Percentiles rank a stretch among this genome's conserved stretches.
These are phyloP conservation scores for Epiblema foenella DNA, from an alignment of 2,888 invertebrate species.

Conservation along the genomic window DNA sequence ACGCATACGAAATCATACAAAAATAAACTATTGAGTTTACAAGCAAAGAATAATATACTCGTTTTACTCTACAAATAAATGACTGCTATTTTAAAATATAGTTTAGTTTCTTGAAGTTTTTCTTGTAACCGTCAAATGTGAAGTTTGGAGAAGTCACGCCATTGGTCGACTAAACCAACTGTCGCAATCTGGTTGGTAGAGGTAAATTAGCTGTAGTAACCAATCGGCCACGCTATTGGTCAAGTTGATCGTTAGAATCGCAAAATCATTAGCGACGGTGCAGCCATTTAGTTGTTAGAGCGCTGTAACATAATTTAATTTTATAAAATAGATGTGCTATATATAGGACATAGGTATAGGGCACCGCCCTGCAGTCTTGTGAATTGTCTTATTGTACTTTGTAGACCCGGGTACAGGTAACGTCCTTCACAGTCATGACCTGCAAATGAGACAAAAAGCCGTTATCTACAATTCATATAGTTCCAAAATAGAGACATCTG, in stretches of 20 bases:
- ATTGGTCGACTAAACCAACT: neutral
- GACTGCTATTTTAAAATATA: neutral
- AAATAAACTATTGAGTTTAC: constrained; percentile 59
- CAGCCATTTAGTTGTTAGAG: constrained; percentile 19
- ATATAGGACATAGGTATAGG: constrained; percentile 56
- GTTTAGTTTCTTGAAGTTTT: too few species aligned
- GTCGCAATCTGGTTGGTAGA: constrained; percentile 1
- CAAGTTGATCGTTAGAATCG: neutral
- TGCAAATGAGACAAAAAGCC: constrained; percentile 66
- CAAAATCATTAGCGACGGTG: constrained; percentile 19
- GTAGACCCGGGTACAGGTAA: constrained; percentile 90
- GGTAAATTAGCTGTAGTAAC: neutral
- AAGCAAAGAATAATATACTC: constrained; percentile 41
- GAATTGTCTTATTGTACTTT: constrained; percentile 83
- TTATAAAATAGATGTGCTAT: constrained; percentile 70
- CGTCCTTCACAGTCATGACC: constrained; percentile 89
- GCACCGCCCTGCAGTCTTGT: constrained; percentile 71
- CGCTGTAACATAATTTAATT: constrained; percentile 66
- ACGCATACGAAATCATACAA: constrained; percentile 62
- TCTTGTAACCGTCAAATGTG: neutral
- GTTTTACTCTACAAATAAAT: constrained; percentile 24
- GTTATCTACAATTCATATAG: neutral
- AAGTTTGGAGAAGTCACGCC: constrained; percentile 22
- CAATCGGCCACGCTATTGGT: constrained; percentile 38
- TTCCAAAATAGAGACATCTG: too few species aligned